Percentiles rank a stretch among this genome's conserved stretches.
Evolutionary conservation across 2,797 vertebrate species (phyloP).

Genomic region (Cuculus canorus): DNA sequence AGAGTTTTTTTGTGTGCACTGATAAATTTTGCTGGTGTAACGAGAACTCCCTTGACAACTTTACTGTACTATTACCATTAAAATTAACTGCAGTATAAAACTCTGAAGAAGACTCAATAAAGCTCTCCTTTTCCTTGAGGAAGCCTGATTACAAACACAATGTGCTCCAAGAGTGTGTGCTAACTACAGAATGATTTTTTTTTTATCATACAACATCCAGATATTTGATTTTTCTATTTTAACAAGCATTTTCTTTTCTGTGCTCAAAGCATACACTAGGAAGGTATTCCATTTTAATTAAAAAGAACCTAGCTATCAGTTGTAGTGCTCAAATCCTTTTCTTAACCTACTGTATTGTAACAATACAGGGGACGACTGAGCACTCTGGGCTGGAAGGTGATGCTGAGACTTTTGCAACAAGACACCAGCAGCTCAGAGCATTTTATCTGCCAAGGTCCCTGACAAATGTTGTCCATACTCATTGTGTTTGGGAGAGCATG

Average conservation of each 20-base stretch:
- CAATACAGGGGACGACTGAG: neutral
- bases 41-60: slow-evolving; percentile 1
- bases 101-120: slow-evolving; percentile 16
- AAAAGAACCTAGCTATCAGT: neutral
- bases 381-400: neutral
- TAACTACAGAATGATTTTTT: neutral
- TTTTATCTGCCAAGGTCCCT: neutral
- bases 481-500: neutral
- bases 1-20: neutral
- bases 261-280: neutral
- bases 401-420: neutral
- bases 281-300: slow-evolving; percentile 28
- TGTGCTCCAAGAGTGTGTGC: neutral
- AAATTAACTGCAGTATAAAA: slow-evolving; percentile 46
- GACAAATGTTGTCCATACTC: neutral
- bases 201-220: neutral
- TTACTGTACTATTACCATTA: neutral
- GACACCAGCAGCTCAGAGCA: neutral
- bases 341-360: neutral
- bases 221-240: neutral
- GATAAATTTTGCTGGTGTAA: slow-evolving; percentile 10
- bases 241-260: neutral
- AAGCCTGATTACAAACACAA: neutral
- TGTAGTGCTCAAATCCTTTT: neutral
- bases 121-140: neutral